A percentile compares a stretch with the other conserved stretches of the same genome.
Evolutionary conservation across 2,888 invertebrate genomes (phyloP).

Genomic region (Drosophila histrio): DNA sequence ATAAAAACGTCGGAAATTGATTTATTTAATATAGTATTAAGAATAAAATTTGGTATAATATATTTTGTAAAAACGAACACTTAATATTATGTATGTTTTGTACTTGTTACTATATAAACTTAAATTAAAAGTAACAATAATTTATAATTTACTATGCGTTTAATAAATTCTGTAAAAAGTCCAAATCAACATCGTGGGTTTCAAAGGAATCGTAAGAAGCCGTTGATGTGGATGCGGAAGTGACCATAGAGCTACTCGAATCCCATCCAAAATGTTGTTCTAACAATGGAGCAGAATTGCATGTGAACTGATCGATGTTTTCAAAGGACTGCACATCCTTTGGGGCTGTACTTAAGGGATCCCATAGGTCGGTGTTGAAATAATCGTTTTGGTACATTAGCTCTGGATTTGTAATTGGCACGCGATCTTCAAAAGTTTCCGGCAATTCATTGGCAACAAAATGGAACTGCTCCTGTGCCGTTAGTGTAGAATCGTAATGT

Average conservation of each 20-base stretch:
- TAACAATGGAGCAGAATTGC: not conserved
- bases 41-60: not conserved
- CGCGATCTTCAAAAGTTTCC: not conserved
- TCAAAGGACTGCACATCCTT: not conserved
- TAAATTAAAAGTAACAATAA: not conserved
- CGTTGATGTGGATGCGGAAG: conserved; percentile 15
- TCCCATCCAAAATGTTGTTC: conserved; percentile 40
- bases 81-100: not conserved
- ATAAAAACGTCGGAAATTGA: not conserved
- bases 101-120: not conserved
- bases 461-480: not conserved
- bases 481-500: not conserved
- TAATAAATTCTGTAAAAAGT: conserved; percentile 57
- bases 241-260: conserved; percentile 21
- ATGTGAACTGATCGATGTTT: conserved; percentile 3
- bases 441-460: not conserved
- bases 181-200: conserved; percentile 41
- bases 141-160: conserved; percentile 10
- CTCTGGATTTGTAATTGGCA: not conserved
- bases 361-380: conserved; percentile 8
- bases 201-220: conserved; percentile 43
- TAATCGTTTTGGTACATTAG: not conserved
- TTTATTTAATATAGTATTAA: not conserved
- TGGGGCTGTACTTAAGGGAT: not conserved
- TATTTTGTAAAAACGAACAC: not conserved